phyloP scores from a whole-genome alignment of 2,113 vertebrate species.

The Solenodon paradoxus region DNA sequence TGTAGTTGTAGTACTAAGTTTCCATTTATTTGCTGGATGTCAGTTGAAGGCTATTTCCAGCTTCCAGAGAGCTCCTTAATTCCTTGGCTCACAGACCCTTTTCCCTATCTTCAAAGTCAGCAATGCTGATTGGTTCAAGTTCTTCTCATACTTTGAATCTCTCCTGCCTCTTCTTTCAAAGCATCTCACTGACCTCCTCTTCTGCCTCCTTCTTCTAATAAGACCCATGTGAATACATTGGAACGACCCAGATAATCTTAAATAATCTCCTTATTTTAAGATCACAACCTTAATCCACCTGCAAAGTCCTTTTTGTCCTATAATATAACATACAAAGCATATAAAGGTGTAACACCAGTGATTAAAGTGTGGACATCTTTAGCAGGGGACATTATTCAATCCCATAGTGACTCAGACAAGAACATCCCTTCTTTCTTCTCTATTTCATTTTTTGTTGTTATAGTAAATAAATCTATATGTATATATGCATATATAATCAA shows the following conservation, averaged over 20 bases:
- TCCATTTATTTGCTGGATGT: not conserved
- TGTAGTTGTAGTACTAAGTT: not conserved
- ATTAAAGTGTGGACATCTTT: not conserved
- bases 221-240: not conserved
- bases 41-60: not conserved
- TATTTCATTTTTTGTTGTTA: not conserved
- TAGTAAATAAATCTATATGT: not conserved
- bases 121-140: not conserved
- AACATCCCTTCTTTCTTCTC: not conserved
- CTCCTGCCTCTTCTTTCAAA: not conserved
- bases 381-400: not conserved
- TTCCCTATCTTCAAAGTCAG: conserved; percentile 12
- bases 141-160: not conserved
- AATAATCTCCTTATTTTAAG: conserved; percentile 18
- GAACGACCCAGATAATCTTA: not conserved
- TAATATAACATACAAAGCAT: not conserved
- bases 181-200: not conserved
- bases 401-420: not conserved
- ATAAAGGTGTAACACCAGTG: not conserved
- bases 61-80: not conserved
- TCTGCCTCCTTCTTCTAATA: not conserved
- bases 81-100: not conserved
- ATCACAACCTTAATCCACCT: not conserved
- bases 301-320: not conserved
- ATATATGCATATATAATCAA: not conserved